These are phyloP conservation scores for Tachysurus vachellii DNA, from an alignment of 2,113 vertebrate species.

Conservation along the genomic window DNA sequence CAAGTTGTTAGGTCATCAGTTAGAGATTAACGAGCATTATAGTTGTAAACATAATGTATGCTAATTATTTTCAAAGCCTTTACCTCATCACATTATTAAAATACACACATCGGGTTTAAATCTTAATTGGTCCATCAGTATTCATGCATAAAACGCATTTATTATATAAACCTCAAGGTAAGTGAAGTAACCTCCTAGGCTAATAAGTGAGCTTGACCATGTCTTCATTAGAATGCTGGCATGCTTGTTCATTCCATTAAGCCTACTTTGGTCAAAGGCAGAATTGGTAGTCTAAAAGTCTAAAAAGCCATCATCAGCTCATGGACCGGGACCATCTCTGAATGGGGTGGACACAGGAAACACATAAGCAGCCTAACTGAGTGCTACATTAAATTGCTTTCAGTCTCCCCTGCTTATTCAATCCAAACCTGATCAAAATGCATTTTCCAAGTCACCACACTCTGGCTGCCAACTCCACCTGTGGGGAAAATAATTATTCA, in stretches of 20 bases:
- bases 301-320: constrained; percentile 10
- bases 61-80: neutral
- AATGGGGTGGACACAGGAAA: constrained; percentile 13
- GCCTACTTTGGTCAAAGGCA: neutral
- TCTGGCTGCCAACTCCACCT: constrained; percentile 44
- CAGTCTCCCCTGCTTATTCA: constrained; percentile 39
- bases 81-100: constrained; percentile 16
- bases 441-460: constrained; percentile 30
- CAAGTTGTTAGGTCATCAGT: neutral
- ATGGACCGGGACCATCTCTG: constrained; percentile 16
- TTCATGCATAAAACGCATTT: constrained; percentile 25
- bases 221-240: constrained; percentile 30
- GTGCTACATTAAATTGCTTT: constrained; percentile 1
- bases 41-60: constrained; percentile 13
- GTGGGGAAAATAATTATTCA: constrained; percentile 45
- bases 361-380: constrained; percentile 13
- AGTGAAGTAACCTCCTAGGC: constrained; percentile 9
- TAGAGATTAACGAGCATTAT: neutral
- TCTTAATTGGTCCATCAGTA: constrained; percentile 20
- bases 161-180: constrained; percentile 24
- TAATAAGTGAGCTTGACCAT: constrained; percentile 36
- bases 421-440: constrained; percentile 48
- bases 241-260: constrained; percentile 36
- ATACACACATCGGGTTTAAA: constrained; percentile 16
- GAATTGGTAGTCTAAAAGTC: constrained; percentile 11